Percentiles rank a stretch among this genome's conserved stretches.
phyloP scores from a whole-genome alignment of 1,140 invertebrate species.

The Oscheius sp. region DNA sequence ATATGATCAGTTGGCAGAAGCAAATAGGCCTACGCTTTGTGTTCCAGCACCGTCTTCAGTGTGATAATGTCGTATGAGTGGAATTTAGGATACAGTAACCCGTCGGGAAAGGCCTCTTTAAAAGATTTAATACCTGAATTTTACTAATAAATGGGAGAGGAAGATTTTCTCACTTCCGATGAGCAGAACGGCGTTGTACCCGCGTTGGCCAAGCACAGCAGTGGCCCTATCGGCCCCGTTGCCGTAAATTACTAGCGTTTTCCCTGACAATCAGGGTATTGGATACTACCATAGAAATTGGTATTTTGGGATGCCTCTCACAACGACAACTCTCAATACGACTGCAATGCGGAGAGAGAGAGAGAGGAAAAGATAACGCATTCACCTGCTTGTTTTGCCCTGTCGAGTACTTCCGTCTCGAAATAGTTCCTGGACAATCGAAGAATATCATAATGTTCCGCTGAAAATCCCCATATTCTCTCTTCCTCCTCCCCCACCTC shows the following conservation, averaged over 20 bases:
- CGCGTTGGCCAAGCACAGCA: conserved; percentile 3
- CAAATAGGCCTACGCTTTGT: not conserved
- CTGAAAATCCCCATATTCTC: not conserved
- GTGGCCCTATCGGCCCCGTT: conserved; percentile 1
- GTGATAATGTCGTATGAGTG: conserved; percentile 2
- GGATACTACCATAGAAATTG: too few species aligned
- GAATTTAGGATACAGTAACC: not conserved
- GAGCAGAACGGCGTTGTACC: conserved; percentile 10
- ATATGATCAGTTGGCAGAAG: not conserved
- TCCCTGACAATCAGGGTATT: not conserved
- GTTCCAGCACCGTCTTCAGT: conserved; percentile 5
- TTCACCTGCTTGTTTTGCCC: not conserved
- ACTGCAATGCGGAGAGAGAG: too few species aligned
- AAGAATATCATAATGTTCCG: not conserved
- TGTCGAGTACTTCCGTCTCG: not conserved
- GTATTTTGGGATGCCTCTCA: too few species aligned
- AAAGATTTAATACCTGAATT: conserved; percentile 14
- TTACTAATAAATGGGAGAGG: not conserved
- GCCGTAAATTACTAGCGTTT: conserved; percentile 13
- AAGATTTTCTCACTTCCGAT: conserved; percentile 11
- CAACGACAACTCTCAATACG: too few species aligned
- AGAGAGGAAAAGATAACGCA: not conserved
- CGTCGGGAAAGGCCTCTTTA: conserved; percentile 11
- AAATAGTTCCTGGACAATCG: not conserved
- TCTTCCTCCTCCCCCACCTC: not conserved